Evolutionary conservation across 2,113 vertebrate species (phyloP).

Genomic region (Austrofundulus limnaeus): DNA sequence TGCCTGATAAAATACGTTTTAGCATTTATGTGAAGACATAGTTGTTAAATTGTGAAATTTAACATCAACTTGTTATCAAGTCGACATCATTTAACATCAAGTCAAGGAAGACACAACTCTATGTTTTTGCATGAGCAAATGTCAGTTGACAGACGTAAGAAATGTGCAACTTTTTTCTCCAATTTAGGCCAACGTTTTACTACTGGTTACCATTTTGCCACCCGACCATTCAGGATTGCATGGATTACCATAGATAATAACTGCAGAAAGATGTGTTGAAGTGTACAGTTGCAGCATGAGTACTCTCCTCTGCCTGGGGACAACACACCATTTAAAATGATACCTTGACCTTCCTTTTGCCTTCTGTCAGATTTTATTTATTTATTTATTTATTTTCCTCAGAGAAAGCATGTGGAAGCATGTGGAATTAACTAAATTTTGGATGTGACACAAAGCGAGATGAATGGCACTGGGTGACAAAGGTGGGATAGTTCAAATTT

Average conservation of each 20-base stretch:
- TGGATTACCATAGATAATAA: slow-evolving; percentile 75
- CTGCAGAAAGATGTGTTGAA: slow-evolving; percentile 45
- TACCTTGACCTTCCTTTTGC: slow-evolving; percentile 19
- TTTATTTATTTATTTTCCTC: slow-evolving; percentile 1
- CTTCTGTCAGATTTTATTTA: too few relatives aligned
- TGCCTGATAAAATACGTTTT: too few relatives aligned
- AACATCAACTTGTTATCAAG: too few relatives aligned
- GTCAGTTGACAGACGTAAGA: slow-evolving; percentile 33
- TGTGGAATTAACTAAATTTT: slow-evolving; percentile 6
- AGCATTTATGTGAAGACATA: too few relatives aligned
- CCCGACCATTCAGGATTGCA: slow-evolving; percentile 61
- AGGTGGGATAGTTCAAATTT: slow-evolving; percentile 14
- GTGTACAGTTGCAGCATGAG: slow-evolving; percentile 40
- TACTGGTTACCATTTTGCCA: slow-evolving; percentile 54
- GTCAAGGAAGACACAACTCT: too few relatives aligned
- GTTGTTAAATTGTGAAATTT: too few relatives aligned
- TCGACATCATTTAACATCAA: too few relatives aligned
- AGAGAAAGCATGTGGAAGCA: not conserved
- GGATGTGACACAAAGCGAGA: not conserved
- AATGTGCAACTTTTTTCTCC: slow-evolving; percentile 70
- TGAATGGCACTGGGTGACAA: slow-evolving; percentile 12
- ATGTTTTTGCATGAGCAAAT: slow-evolving; percentile 24
- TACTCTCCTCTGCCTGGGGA: slow-evolving; percentile 31
- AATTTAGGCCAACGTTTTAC: slow-evolving; percentile 55
- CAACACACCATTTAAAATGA: slow-evolving; percentile 25